Conservation (phyloP, 2,888 invertebrate species). For the Oscheius onirici region DNA sequence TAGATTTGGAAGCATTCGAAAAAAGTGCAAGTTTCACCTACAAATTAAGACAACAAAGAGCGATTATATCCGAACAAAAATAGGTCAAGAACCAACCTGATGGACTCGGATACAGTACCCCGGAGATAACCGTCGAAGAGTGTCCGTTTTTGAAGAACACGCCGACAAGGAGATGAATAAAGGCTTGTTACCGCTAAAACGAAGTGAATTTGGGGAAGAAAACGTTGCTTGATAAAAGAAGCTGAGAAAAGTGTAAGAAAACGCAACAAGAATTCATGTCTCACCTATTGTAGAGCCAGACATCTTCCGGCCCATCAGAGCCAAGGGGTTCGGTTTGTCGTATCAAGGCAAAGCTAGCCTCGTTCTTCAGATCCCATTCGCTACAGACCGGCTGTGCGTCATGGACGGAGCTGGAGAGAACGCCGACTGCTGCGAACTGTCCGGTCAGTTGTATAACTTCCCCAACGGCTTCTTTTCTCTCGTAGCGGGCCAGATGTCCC, state of each 20-base stretch:
- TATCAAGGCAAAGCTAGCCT: slow-evolving; percentile 66
- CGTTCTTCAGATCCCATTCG: slow-evolving; percentile 65
- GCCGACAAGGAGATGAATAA: slow-evolving; percentile 63
- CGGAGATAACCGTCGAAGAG: slow-evolving; percentile 66
- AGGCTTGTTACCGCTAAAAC: slow-evolving; percentile 66
- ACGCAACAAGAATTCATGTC: too few relatives aligned
- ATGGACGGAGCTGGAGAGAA: slow-evolving; percentile 56
- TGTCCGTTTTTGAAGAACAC: slow-evolving; percentile 54
- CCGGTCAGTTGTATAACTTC: slow-evolving; percentile 65
- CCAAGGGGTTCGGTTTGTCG: slow-evolving; percentile 62
- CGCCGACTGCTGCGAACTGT: slow-evolving; percentile 61
- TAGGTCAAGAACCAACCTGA: slow-evolving; percentile 52
- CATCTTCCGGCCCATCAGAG: slow-evolving; percentile 64
- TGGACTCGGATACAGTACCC: slow-evolving; percentile 70
- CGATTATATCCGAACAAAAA: too few relatives aligned
- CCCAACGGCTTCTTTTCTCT: slow-evolving; percentile 66
- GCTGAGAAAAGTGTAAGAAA: too few relatives aligned
- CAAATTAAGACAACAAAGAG: too few relatives aligned
- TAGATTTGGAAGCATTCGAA: too few relatives aligned
- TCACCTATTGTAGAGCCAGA: slow-evolving; percentile 70
- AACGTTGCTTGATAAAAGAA: too few relatives aligned
- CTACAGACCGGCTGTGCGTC: slow-evolving; percentile 67
- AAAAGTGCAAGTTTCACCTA: too few relatives aligned
- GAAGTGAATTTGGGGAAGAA: not conserved
- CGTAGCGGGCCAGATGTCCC: slow-evolving; percentile 67